Conservation (phyloP, 92 coral and sea anemone species). For the Umimayanthus kanabou region DNA sequence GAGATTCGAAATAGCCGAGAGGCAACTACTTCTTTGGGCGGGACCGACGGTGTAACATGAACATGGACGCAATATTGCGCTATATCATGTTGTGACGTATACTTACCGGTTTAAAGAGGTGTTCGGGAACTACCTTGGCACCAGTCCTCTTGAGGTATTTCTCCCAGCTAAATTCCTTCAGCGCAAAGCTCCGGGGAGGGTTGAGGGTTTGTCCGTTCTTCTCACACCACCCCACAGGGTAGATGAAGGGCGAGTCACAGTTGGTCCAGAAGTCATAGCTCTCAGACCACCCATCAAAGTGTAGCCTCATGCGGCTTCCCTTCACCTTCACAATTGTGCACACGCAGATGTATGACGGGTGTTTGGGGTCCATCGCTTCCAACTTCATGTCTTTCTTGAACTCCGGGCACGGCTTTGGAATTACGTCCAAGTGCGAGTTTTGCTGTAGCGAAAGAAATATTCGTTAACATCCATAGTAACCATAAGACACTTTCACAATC, state of each 20-base stretch:
- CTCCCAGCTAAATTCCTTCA: slow-evolving; percentile 75
- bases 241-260: slow-evolving; percentile 87
- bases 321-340: slow-evolving; percentile 94
- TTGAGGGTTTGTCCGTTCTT: slow-evolving; percentile 80
- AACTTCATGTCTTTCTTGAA: slow-evolving; percentile 92
- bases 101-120: slow-evolving; percentile 54
- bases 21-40: no score
- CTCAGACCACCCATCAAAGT: slow-evolving; percentile 99
- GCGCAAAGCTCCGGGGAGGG: slow-evolving; percentile 88
- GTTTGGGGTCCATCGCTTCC: slow-evolving; percentile 95
- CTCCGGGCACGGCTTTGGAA: slow-evolving; percentile 71
- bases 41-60: no score
- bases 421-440: slow-evolving; percentile 68
- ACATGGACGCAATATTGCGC: no score
- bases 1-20: no score
- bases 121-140: slow-evolving; percentile 79
- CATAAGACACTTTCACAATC: no score
- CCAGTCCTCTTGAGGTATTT: slow-evolving; percentile 70
- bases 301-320: slow-evolving; percentile 89
- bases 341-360: slow-evolving; percentile 96
- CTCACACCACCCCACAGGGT: slow-evolving; percentile 95
- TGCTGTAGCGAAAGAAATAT: slow-evolving; percentile 45
- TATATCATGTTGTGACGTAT: no score
- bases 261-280: slow-evolving; percentile 99
- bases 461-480: not conserved